Evolutionary conservation across 2,113 vertebrate genomes (phyloP), one percentile per base, ranked within the genome.

Genomic region (Pleuronectes platessa): DNA sequence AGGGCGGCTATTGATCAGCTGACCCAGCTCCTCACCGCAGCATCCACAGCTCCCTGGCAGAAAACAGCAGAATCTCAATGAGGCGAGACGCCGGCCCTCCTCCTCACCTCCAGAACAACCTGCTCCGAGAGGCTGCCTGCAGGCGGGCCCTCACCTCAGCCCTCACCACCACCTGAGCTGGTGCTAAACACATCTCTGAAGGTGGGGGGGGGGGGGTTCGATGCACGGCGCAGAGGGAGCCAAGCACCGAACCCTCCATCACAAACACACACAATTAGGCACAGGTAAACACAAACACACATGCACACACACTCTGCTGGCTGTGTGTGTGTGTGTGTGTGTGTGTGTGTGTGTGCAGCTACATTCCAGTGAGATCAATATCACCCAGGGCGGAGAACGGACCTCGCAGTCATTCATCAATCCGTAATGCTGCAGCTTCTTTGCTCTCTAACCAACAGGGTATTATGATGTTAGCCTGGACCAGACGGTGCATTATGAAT

Each of bases 311-410:
- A 42, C 20, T 31, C 37, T 37, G 60, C 18, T 37, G 3, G 27
- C 2, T 27, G 26, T 27, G 26, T 27, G 26, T 27, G 26, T 26
- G 26, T 4, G 2, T 60, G 26, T 35, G 24, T 53, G 59, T 60
- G 54, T 73, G 60, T 66, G 59, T 23, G 61, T 37, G 49, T 61
- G 67, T 15, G 63, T 6, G 74, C 11, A 70, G 63, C 66, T 66
- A 72, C 67, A 37, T 76, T 81, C 74, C 76, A 60, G 61, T 15
- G 68, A 85, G 85, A 92, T 92, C 90, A 83, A 92, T 93, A 91
- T 85, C 82, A 84, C 59, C 87, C 83, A 74, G 83, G 74, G 72
- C 26, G 72, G 81, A 78, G 84, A 81, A 82, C 87, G 88, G 90
- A 88, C 85, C 90, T 78, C 23, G 7, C 83, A 68, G 69, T 68